phyloP scores from a whole-genome alignment of 1,140 invertebrate species.

The Antheraea mylitta region DNA sequence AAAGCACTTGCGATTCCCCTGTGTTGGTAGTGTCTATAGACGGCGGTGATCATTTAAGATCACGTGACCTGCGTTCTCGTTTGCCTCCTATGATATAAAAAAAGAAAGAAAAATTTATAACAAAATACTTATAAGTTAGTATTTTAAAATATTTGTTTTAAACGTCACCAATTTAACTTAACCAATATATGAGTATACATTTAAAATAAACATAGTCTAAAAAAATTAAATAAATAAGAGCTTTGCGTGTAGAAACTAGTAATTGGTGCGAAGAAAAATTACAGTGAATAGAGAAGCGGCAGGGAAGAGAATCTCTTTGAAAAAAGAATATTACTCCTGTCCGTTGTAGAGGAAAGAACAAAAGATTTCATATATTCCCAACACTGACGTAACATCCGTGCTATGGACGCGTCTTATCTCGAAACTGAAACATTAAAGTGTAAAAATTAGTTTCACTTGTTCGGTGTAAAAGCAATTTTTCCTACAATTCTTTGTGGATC shows the following conservation, averaged over 20 bases:
- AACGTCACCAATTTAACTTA: too few relatives aligned
- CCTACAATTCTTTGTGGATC: not conserved
- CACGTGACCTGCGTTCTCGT: too few relatives aligned
- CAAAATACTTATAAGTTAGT: too few relatives aligned
- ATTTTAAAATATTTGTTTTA: slow-evolving; percentile 28
- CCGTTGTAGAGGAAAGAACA: slow-evolving; percentile 34
- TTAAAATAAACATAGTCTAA: too few relatives aligned
- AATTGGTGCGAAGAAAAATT: slow-evolving; percentile 44
- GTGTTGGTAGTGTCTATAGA: too few relatives aligned
- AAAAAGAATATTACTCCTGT: slow-evolving; percentile 39
- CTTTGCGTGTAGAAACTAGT: too few relatives aligned
- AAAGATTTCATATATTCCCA: slow-evolving; percentile 38
- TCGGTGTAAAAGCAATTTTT: not conserved
- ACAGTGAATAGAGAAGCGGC: slow-evolving; percentile 35
- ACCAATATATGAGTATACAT: too few relatives aligned
- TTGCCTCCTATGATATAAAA: slow-evolving; percentile 20
- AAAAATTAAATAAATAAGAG: too few relatives aligned
- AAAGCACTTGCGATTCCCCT: too few relatives aligned
- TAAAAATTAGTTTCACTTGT: not conserved
- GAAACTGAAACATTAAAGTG: not conserved
- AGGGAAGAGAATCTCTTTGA: slow-evolving; percentile 26
- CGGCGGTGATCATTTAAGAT: too few relatives aligned
- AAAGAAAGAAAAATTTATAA: slow-evolving; percentile 18
- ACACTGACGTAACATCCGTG: slow-evolving; percentile 22
- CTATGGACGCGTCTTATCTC: not conserved